Evolutionary conservation across 2,888 invertebrate genomes (phyloP), one percentile per base, ranked within the genome.

Genomic region (Candidula unifasciata): DNA sequence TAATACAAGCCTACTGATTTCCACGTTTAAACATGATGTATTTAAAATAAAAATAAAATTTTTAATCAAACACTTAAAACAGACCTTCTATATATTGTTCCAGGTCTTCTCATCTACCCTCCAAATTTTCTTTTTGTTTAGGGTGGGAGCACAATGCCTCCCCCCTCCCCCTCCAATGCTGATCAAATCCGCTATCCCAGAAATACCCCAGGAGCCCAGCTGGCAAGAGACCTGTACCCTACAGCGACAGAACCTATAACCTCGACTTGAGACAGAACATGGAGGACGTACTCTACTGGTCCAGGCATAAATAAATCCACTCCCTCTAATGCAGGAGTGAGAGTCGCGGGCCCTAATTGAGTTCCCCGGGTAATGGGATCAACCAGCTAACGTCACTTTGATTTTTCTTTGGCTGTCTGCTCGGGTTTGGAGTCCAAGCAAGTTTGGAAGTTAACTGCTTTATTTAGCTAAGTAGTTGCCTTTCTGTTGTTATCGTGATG

Each of bases 221-320:
- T 35, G 35, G 18, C 35, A 35, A 73, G 21, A 73, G n/a, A 21
- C 37, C 37, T 35, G 37, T 37, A 21, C 18, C 5, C 60, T 16
- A 5, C 60, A 5, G 24, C 60, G n/a, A 21, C 21, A 5, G n/a
- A 60, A 60, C 73, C 27, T 37, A 73, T 33, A 73, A 35, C 27
- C 37, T 35, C 33, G 44, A 44, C 44, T 44, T 10, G 13, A 44
- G 44, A 44, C 44, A 44, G 13, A 13, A 44, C 78, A 78, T 60
- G 21, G 44, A 16, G 8, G 5, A 52, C 30, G 52, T 37, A n/a
- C 44, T 68, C 44, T n/a, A 44, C 68, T 66, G n/a, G 37, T 52
- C 35, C 82, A 37, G 16, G 35, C 44, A 76, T 76, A 82, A 82
- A 82, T 76, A 82, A 82, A 82, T 60, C 54, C 76, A 35, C 60